Percentiles rank a stretch among this genome's conserved stretches.
phyloP scores from a whole-genome alignment of 2,888 invertebrate species.

The Oscheius myriophilus region DNA sequence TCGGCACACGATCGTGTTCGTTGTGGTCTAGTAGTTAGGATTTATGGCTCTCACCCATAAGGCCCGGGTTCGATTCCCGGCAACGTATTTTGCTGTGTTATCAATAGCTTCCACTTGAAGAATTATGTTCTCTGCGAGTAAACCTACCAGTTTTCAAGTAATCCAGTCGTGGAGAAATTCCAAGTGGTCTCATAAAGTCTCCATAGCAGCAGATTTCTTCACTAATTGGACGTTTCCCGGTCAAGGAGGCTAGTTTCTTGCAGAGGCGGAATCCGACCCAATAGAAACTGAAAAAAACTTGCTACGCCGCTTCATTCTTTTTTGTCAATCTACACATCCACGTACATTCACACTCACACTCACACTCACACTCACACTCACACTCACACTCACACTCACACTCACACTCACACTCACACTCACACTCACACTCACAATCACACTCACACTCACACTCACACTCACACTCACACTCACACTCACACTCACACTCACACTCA shows the following conservation, averaged over 20 bases:
- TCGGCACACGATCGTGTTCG: conserved; percentile 21
- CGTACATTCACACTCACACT: background rate
- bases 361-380: too few species aligned
- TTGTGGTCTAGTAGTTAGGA: conserved; percentile 59
- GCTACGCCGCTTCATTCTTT: too few species aligned
- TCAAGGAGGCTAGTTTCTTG: conserved; percentile 42
- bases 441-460: too few species aligned
- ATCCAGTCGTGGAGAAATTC: conserved; percentile 64
- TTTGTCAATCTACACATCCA: background rate
- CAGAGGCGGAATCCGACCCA: conserved; percentile 43
- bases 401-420: too few species aligned
- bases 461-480: too few species aligned
- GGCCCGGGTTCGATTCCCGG: conserved; percentile 59
- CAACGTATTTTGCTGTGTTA: too few species aligned
- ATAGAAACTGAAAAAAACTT: conserved; percentile 46
- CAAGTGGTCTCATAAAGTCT: conserved; percentile 73
- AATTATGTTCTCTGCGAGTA: too few species aligned
- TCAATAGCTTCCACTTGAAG: too few species aligned
- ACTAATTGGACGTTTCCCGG: conserved; percentile 39
- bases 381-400: too few species aligned
- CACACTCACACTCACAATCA: too few species aligned
- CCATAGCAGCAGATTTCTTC: conserved; percentile 74
- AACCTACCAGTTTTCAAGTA: conserved; percentile 69
- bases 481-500: too few species aligned
- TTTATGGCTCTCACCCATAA: conserved; percentile 60